phyloP scores from a whole-genome alignment of 2,888 invertebrate species.

The Brenthis daphne region DNA sequence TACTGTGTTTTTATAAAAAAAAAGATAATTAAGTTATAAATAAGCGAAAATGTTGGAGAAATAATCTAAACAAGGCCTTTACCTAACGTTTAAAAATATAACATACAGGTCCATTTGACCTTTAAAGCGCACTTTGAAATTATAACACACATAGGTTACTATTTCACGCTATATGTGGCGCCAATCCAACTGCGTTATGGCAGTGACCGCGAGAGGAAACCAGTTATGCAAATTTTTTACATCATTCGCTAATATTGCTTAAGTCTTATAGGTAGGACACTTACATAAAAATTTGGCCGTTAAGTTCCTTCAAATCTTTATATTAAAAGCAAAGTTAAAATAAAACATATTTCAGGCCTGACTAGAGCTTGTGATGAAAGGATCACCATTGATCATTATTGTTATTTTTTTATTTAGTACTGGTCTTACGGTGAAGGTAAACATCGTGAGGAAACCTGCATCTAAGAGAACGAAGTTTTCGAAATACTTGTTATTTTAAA shows the following conservation, averaged over 20 bases:
- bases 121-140: slow-evolving; percentile 38
- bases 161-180: slow-evolving; percentile 40
- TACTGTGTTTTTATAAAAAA: too few relatives aligned
- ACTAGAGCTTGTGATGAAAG: too few relatives aligned
- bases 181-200: slow-evolving; percentile 45
- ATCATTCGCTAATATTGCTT: slow-evolving; percentile 45
- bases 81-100: slow-evolving; percentile 26
- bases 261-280: background rate
- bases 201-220: slow-evolving; percentile 49
- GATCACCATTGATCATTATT: too few relatives aligned
- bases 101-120: slow-evolving; percentile 23
- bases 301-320: background rate
- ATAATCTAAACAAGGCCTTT: background rate
- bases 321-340: too few relatives aligned
- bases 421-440: too few relatives aligned
- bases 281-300: background rate
- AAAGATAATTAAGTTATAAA: too few relatives aligned
- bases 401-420: too few relatives aligned
- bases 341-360: too few relatives aligned
- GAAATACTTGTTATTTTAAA: too few relatives aligned
- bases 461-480: too few relatives aligned
- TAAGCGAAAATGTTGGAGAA: too few relatives aligned
- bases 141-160: slow-evolving; percentile 42
- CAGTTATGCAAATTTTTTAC: slow-evolving; percentile 62
- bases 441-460: too few relatives aligned